phyloP scores from a whole-genome alignment of 2,888 invertebrate species.

The Druceiella hillmani region DNA sequence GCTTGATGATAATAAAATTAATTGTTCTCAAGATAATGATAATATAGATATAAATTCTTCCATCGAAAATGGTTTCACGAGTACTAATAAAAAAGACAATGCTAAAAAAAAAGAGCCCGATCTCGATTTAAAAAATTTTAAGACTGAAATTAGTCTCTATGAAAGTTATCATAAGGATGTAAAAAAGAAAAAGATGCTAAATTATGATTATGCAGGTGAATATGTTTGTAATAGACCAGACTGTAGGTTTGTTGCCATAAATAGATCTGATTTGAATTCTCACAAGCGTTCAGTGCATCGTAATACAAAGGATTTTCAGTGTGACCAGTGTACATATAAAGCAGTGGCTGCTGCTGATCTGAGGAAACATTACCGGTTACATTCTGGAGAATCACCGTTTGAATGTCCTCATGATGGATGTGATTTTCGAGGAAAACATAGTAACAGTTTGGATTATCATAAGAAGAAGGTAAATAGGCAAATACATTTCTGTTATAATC shows the following conservation, averaged over 20 bases:
- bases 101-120: neutral
- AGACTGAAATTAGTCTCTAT: no score
- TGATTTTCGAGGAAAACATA: conserved; percentile 18
- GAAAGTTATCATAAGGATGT: no score
- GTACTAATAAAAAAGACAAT: neutral
- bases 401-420: conserved; percentile 16
- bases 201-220: neutral
- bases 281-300: conserved; percentile 17
- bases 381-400: conserved; percentile 20
- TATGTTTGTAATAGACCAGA: conserved; percentile 15
- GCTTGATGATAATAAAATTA: no score
- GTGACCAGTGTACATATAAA: conserved; percentile 19
- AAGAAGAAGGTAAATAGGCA: conserved; percentile 18
- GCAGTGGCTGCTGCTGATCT: conserved; percentile 20
- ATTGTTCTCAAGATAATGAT: no score
- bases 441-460: conserved; percentile 21
- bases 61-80: no score
- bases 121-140: no score
- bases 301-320: conserved; percentile 17
- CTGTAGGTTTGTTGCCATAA: conserved; percentile 12
- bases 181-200: no score
- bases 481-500: no score
- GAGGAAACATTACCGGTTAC: conserved; percentile 20
- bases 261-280: conserved; percentile 11
- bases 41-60: no score